A percentile compares a stretch with the other conserved stretches of the same genome.
Conservation (phyloP, 35 echinoderm and acorn worm species). For the Anneissia japonica region DNA sequence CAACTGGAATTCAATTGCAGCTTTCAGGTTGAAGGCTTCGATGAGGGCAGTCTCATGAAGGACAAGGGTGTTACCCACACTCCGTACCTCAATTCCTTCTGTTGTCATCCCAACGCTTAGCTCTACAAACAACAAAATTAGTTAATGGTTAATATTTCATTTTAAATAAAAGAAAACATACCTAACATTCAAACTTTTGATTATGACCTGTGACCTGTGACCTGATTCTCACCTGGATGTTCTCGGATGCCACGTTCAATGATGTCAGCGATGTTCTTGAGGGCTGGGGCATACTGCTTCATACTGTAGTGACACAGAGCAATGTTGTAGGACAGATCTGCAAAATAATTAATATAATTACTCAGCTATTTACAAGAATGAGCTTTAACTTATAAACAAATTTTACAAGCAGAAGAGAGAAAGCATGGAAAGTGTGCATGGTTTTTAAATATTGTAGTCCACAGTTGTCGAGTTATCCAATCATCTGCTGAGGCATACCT, state of each 20-base stretch:
- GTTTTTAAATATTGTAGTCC: too few species aligned
- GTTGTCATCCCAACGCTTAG: slow-evolving; percentile 99
- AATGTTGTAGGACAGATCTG: slow-evolving; percentile 97
- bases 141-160: background rate
- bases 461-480: too few species aligned
- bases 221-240: slow-evolving; percentile 88
- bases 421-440: too few species aligned
- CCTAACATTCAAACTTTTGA: too few species aligned
- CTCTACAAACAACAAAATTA: slow-evolving; percentile 49
- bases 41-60: slow-evolving; percentile 96
- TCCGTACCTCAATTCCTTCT: slow-evolving; percentile 94
- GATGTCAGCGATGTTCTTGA: slow-evolving; percentile 94
- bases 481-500: too few species aligned
- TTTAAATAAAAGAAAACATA: too few species aligned
- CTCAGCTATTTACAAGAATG: too few species aligned
- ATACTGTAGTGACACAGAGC: slow-evolving; percentile 95
- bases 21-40: slow-evolving; percentile 97
- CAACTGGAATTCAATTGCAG: slow-evolving; percentile 91
- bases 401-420: too few species aligned
- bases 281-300: slow-evolving; percentile 96
- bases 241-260: slow-evolving; percentile 94
- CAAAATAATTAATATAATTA: background rate
- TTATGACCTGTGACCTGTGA: too few species aligned
- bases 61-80: slow-evolving; percentile 82
- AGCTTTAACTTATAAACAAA: too few species aligned